These are phyloP conservation scores for Pygoscelis adeliae DNA, from an alignment of 2,113 vertebrate species.

Conservation along the genomic window DNA sequence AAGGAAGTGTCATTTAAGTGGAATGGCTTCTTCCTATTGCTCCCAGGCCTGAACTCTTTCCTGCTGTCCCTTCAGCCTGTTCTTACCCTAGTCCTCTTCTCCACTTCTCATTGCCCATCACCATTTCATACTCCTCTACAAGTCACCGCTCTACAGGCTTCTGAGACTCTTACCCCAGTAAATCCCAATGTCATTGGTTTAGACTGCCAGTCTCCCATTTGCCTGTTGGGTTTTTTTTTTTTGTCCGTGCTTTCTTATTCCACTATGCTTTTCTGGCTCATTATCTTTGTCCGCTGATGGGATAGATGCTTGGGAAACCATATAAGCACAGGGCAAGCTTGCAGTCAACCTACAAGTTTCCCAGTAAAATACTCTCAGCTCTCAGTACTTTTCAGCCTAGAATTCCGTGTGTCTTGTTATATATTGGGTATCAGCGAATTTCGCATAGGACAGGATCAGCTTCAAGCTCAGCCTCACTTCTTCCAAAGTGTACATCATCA, in stretches of 20 bases:
- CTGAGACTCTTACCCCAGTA: neutral
- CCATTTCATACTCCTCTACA: neutral
- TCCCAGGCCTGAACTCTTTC: neutral
- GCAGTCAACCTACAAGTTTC: neutral
- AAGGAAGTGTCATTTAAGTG: neutral
- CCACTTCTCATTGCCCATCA: neutral
- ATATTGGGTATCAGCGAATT: neutral
- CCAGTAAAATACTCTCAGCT: neutral
- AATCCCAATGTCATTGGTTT: neutral
- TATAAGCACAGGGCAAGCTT: neutral
- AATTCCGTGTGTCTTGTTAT: neutral
- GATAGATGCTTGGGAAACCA: neutral
- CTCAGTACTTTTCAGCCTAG: neutral
- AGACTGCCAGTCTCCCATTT: neutral
- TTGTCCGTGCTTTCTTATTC: neutral
- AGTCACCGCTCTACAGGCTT: neutral
- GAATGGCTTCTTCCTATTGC: neutral
- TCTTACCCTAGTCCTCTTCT: neutral
- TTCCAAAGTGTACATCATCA: neutral
- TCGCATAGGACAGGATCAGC: neutral
- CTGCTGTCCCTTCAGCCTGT: neutral
- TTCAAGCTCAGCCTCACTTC: neutral
- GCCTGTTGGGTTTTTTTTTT: neutral
- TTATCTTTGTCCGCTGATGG: neutral
- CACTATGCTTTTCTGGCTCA: neutral